Percentiles rank a stretch among this genome's conserved stretches.
Evolutionary conservation across 2,888 invertebrate species (phyloP).

Genomic region (Erebia ligea): DNA sequence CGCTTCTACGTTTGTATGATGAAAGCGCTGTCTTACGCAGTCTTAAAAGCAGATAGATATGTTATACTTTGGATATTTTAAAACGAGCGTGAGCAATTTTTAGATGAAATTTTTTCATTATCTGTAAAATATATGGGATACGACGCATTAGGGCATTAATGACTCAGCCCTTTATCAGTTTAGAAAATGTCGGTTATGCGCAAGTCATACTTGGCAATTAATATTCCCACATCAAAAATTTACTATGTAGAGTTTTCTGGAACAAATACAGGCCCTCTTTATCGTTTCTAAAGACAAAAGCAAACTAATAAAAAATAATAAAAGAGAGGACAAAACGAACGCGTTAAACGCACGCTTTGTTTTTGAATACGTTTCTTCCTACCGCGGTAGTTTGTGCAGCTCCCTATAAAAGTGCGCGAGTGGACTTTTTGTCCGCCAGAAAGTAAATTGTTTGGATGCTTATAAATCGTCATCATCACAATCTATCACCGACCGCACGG

Average conservation of each 20-base stretch:
- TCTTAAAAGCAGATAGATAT: neutral
- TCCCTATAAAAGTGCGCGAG: too few relatives aligned
- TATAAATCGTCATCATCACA: too few relatives aligned
- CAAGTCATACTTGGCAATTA: conserved; percentile 17
- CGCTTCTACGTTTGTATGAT: too few relatives aligned
- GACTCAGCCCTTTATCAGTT: conserved; percentile 10
- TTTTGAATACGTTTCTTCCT: too few relatives aligned
- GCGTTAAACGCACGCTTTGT: too few relatives aligned
- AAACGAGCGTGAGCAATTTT: neutral
- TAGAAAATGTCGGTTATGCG: conserved; percentile 8
- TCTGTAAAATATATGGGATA: neutral
- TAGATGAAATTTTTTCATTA: neutral
- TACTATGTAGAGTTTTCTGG: neutral
- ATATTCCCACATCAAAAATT: conserved; percentile 12
- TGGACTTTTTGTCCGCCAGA: too few relatives aligned
- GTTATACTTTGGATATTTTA: neutral
- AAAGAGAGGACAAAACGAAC: too few relatives aligned
- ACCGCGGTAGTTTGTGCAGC: too few relatives aligned
- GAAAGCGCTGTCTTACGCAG: too few relatives aligned
- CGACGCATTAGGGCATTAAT: conserved; percentile 1
- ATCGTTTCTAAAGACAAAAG: neutral
- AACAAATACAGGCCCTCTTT: neutral
- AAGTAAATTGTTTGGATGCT: too few relatives aligned
- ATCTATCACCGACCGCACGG: too few relatives aligned
- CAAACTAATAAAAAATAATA: too few relatives aligned